Percentiles rank a stretch among this genome's conserved stretches.
These are phyloP conservation scores for Linurgus olivaceus DNA, from an alignment of 2,797 vertebrate genomes.

Conservation along the genomic window DNA sequence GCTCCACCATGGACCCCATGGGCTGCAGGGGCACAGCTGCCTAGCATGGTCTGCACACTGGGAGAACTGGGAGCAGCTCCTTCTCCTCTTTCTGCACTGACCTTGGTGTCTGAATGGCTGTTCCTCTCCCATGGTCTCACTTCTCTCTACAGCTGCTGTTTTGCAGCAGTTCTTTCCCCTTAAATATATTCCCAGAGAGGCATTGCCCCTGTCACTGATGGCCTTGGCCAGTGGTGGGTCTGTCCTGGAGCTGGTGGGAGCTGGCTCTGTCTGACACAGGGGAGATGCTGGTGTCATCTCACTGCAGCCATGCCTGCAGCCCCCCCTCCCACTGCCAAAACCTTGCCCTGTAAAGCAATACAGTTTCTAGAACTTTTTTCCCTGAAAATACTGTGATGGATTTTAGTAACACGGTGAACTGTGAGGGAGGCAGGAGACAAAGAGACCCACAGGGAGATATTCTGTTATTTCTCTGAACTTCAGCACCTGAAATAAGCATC, in stretches of 20 bases:
- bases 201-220: rapidly evolving
- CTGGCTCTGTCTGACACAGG: rapidly evolving
- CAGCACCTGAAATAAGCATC: background rate
- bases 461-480: background rate
- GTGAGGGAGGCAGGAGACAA: rapidly evolving
- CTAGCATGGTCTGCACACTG: background rate
- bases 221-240: background rate
- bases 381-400: background rate
- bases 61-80: background rate
- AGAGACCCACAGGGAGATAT: background rate
- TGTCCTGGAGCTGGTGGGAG: background rate
- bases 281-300: background rate
- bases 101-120: background rate
- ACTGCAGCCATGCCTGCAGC: background rate
- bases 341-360: background rate
- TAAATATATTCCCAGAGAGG: background rate
- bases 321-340: background rate
- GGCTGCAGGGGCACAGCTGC: background rate
- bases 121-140: background rate
- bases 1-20: background rate
- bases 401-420: rapidly evolving
- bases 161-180: background rate
- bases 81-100: background rate
- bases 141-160: background rate
- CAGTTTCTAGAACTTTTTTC: background rate